A percentile compares a stretch with the other conserved stretches of the same genome.
Evolutionary conservation across 2,888 invertebrate species (phyloP).

Genomic region (Eupeodes latifasciatus): DNA sequence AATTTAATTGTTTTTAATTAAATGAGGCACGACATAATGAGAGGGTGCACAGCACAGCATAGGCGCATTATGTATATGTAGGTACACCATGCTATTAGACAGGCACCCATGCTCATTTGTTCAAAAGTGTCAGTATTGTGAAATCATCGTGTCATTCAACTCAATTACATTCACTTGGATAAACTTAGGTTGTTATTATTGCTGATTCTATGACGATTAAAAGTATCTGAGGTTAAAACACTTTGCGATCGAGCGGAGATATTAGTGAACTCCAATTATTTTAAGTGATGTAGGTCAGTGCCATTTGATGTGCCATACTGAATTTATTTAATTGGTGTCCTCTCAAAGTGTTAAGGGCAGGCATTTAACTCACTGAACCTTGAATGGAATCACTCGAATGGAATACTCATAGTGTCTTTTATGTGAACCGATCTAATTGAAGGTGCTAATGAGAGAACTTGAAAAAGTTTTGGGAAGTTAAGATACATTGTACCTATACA

Average conservation of each 20-base stretch:
- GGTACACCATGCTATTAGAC: neutral
- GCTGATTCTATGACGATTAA: conserved; percentile 4
- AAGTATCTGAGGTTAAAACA: conserved; percentile 48
- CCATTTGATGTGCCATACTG: conserved; percentile 15
- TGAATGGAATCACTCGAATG: conserved; percentile 34
- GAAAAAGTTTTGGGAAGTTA: neutral
- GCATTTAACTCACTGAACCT: conserved; percentile 18
- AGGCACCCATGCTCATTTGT: conserved; percentile 2
- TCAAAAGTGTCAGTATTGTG: conserved; percentile 49
- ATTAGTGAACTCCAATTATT: conserved; percentile 42
- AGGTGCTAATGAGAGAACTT: conserved; percentile 29
- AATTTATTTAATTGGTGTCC: conserved; percentile 4
- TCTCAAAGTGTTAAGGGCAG: conserved; percentile 41
- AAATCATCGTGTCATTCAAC: conserved; percentile 66
- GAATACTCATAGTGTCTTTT: neutral
- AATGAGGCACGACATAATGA: conserved; percentile 56
- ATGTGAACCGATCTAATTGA: neutral
- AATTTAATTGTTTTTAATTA: conserved; percentile 56
- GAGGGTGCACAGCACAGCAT: conserved; percentile 6
- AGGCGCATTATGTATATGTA: too few relatives aligned
- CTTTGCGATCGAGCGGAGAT: conserved; percentile 2
- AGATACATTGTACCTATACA: neutral
- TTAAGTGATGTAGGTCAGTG: conserved; percentile 58
- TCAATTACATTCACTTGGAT: conserved; percentile 57
- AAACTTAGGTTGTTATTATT: conserved; percentile 6